These are phyloP conservation scores for Nasonia longicornis DNA, from an alignment of 1,140 invertebrate genomes.

Conservation along the genomic window DNA sequence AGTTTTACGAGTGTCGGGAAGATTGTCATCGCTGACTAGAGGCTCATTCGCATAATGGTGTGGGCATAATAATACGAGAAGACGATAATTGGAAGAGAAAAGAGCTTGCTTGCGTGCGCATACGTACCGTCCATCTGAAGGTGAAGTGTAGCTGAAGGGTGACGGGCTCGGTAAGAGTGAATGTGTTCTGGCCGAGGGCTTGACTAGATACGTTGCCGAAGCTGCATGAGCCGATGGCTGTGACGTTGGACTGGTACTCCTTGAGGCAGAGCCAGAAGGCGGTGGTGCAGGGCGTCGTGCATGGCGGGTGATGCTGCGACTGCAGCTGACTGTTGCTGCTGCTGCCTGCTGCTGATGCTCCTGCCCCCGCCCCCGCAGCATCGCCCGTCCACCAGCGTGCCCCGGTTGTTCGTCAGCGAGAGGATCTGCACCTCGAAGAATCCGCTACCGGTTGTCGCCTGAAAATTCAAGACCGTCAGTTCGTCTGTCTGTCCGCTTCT, in stretches of 20 bases:
- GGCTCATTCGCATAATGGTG: no score
- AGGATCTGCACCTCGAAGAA: slow-evolving; percentile 93
- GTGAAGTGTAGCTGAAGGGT: slow-evolving; percentile 87
- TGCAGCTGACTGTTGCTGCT: slow-evolving; percentile 75
- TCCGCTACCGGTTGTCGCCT: slow-evolving; percentile 82
- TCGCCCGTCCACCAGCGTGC: slow-evolving; percentile 81
- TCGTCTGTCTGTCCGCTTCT: neutral
- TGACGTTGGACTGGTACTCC: slow-evolving; percentile 89
- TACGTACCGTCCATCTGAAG: slow-evolving; percentile 87
- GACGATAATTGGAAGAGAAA: no score
- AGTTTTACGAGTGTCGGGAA: no score
- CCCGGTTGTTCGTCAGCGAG: slow-evolving; percentile 87
- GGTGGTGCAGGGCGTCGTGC: slow-evolving; percentile 80
- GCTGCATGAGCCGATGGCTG: slow-evolving; percentile 85
- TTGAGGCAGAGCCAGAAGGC: slow-evolving; percentile 90
- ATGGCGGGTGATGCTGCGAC: slow-evolving; percentile 57
- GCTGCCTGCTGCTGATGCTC: slow-evolving; percentile 8
- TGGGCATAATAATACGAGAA: no score
- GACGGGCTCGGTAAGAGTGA: slow-evolving; percentile 85
- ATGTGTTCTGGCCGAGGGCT: slow-evolving; percentile 87
- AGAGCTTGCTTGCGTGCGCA: no score
- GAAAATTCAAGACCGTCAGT: slow-evolving; percentile 44
- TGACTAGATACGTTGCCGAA: slow-evolving; percentile 89
- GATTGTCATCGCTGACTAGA: no score
- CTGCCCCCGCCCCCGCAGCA: slow-evolving; percentile 79